Evolutionary conservation across 2,797 vertebrate genomes (phyloP).

Genomic region (Thamnophis elegans): DNA sequence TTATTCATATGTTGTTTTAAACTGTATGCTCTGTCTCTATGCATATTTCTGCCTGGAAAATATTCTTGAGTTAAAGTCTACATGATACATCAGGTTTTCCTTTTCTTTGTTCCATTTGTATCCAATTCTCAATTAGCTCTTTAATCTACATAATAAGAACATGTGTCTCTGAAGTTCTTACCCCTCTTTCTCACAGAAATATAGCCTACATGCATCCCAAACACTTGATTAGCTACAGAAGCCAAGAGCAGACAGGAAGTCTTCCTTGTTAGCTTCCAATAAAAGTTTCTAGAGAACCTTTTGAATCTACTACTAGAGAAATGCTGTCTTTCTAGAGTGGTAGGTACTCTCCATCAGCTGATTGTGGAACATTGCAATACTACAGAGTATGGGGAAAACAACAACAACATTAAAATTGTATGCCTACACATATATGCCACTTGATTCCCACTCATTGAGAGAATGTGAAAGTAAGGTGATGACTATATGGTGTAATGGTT

Average conservation of each 20-base stretch:
- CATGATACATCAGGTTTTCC: background rate
- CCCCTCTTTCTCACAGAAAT: background rate
- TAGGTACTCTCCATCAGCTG: background rate
- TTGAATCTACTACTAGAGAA: background rate
- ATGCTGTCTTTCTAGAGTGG: background rate
- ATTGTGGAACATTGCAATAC: background rate
- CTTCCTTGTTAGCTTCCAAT: background rate
- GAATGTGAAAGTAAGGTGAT: background rate
- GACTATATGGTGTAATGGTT: background rate
- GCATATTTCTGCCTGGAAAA: background rate
- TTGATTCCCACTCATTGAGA: background rate
- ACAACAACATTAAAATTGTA: background rate
- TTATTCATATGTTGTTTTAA: background rate
- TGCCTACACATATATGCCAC: background rate
- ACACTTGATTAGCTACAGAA: background rate
- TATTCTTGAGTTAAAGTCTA: background rate
- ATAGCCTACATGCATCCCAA: background rate
- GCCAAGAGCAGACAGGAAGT: background rate
- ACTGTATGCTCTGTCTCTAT: background rate
- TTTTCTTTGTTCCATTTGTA: background rate
- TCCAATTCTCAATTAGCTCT: background rate
- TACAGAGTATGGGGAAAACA: background rate
- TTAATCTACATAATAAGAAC: background rate
- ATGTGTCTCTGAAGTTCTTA: background rate
- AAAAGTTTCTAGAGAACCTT: background rate